These are phyloP conservation scores for Pediacus dermestoides DNA, from an alignment of 2,888 invertebrate genomes.

Conservation along the genomic window DNA sequence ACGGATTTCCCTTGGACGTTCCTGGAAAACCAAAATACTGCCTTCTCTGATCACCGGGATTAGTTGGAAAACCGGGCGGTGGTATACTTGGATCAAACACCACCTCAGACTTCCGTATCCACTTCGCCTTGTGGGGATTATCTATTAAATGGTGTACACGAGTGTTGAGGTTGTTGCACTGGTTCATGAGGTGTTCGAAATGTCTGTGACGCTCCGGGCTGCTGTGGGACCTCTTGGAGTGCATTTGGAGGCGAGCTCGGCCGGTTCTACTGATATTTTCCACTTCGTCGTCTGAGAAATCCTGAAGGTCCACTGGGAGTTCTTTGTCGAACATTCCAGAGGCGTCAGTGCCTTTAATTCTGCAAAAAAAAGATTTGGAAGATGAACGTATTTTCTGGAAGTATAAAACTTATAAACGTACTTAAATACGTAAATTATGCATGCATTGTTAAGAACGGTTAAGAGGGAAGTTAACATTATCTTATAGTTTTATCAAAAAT, in stretches of 20 bases:
- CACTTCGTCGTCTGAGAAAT: slow-evolving; percentile 88
- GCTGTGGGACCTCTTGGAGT: slow-evolving; percentile 33
- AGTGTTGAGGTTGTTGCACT: slow-evolving; percentile 42
- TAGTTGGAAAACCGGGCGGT: slow-evolving; percentile 4
- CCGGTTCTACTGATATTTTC: slow-evolving; percentile 49
- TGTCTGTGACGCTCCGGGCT: slow-evolving; percentile 39
- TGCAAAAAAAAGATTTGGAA: no score
- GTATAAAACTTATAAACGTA: no score
- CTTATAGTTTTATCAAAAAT: no score
- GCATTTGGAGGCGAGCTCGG: slow-evolving; percentile 13
- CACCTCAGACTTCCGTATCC: no score
- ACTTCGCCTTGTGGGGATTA: background rate
- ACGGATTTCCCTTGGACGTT: no score
- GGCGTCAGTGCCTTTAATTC: slow-evolving; percentile 82
- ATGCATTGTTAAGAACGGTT: no score
- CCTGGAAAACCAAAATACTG: no score
- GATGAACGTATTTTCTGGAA: no score
- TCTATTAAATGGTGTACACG: slow-evolving; percentile 14
- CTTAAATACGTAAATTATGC: no score
- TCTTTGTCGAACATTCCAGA: slow-evolving; percentile 83
- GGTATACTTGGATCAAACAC: slow-evolving; percentile 4
- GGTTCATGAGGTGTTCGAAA: slow-evolving; percentile 46
- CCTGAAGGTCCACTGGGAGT: slow-evolving; percentile 66
- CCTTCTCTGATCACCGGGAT: background rate
- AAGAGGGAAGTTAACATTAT: no score